A percentile compares a stretch with the other conserved stretches of the same genome.
Conservation (phyloP, 1,140 invertebrate genomes). For the Calosoma granatense region DNA sequence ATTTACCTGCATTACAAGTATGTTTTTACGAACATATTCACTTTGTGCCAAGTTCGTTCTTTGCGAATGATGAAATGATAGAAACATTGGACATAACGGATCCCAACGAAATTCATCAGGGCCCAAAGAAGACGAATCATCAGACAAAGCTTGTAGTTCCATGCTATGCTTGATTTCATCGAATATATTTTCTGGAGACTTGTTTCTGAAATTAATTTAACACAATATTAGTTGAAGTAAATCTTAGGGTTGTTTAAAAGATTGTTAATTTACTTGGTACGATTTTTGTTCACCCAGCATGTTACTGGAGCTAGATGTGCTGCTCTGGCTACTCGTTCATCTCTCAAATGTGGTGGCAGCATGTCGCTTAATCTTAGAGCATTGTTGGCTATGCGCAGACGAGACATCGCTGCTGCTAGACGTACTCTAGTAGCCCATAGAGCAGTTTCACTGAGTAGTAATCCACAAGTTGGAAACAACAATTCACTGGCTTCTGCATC, state of each 20-base stretch:
- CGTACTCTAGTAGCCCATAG: slow-evolving; percentile 51
- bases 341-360: slow-evolving; percentile 54
- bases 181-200: not conserved
- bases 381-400: slow-evolving; percentile 54
- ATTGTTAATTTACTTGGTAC: slow-evolving; percentile 52
- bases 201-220: not conserved
- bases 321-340: slow-evolving; percentile 48
- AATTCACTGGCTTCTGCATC: slow-evolving; percentile 28
- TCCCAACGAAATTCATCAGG: slow-evolving; percentile 51
- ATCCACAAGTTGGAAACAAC: slow-evolving; percentile 35
- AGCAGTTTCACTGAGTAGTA: slow-evolving; percentile 44
- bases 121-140: slow-evolving; percentile 15
- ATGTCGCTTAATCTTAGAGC: slow-evolving; percentile 55
- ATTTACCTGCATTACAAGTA: slow-evolving; percentile 49
- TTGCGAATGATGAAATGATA: slow-evolving; percentile 50
- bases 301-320: slow-evolving; percentile 50
- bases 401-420: slow-evolving; percentile 57
- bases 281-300: slow-evolving; percentile 66
- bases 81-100: slow-evolving; percentile 57
- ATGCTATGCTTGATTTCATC: not conserved
- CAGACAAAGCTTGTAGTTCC: not conserved
- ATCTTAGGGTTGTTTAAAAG: too few species aligned
- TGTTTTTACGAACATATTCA: slow-evolving; percentile 44
- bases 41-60: slow-evolving; percentile 45
- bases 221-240: too few species aligned